These are phyloP conservation scores for Rissa tridactyla DNA, from an alignment of 2,113 vertebrate species.

Conservation along the genomic window DNA sequence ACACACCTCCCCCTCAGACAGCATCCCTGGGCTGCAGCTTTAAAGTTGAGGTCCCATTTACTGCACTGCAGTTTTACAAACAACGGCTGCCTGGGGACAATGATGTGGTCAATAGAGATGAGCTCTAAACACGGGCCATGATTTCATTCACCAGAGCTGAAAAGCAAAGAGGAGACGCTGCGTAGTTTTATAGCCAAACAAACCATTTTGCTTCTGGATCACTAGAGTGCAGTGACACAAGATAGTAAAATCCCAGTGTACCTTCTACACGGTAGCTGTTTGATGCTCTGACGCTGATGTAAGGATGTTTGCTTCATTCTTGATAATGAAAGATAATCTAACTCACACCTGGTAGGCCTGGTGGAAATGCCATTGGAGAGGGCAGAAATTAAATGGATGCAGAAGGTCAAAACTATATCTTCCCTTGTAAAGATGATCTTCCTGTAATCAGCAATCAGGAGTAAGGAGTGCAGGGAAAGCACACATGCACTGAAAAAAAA, in stretches of 20 bases:
- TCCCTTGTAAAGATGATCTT: neutral
- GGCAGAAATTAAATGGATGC: neutral
- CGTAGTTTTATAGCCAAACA: neutral
- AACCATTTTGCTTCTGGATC: neutral
- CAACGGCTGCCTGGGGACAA: neutral
- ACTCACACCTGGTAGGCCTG: neutral
- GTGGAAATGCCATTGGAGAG: neutral
- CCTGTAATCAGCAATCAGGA: neutral
- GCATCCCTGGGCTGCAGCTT: neutral
- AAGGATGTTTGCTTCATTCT: neutral
- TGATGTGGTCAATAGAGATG: neutral
- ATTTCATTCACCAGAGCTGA: neutral
- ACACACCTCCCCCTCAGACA: neutral
- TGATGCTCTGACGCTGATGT: neutral
- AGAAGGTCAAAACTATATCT: neutral
- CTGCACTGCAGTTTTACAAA: neutral
- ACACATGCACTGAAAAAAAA: neutral
- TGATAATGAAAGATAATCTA: neutral
- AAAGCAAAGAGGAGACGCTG: neutral
- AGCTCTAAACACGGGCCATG: neutral
- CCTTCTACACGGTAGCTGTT: neutral
- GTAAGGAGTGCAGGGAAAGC: neutral
- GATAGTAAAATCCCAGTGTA: neutral
- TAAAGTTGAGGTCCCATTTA: neutral
- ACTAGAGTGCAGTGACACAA: neutral